These are phyloP conservation scores for Castor canadensis DNA, from an alignment of 2,113 vertebrate genomes.

Conservation along the genomic window DNA sequence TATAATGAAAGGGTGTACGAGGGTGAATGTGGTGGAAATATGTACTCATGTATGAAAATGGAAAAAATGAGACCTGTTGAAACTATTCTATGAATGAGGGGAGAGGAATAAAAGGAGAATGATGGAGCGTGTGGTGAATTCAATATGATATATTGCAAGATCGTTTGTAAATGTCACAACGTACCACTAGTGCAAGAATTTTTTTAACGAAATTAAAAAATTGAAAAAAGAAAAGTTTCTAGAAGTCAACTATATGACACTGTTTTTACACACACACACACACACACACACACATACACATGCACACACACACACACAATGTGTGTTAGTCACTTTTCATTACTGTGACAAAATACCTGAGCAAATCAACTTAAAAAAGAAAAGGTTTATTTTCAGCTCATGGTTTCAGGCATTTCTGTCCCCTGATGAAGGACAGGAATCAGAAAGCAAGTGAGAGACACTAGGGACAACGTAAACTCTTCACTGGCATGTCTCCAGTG, in stretches of 20 bases:
- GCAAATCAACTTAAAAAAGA: background rate
- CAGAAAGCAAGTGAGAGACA: background rate
- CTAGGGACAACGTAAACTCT: background rate
- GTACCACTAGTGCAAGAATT: too few species aligned
- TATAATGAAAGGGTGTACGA: too few species aligned
- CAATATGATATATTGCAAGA: too few species aligned
- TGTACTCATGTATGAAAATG: too few species aligned
- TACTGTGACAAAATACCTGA: background rate
- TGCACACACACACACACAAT: background rate
- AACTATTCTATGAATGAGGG: too few species aligned
- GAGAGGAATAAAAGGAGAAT: too few species aligned
- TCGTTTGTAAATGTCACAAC: too few species aligned
- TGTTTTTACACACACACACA: background rate
- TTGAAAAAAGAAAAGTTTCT: too few species aligned
- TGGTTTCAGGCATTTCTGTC: background rate
- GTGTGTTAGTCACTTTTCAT: background rate
- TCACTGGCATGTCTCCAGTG: background rate
- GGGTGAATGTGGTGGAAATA: too few species aligned
- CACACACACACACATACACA: background rate
- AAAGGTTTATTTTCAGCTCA: background rate
- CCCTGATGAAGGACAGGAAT: background rate
- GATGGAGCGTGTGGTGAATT: too few species aligned
- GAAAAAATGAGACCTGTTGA: too few species aligned
- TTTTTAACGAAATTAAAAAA: too few species aligned
- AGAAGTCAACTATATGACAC: background rate